These are phyloP conservation scores for Lingula anatina DNA, from an alignment of 2,888 invertebrate genomes.

Conservation along the genomic window DNA sequence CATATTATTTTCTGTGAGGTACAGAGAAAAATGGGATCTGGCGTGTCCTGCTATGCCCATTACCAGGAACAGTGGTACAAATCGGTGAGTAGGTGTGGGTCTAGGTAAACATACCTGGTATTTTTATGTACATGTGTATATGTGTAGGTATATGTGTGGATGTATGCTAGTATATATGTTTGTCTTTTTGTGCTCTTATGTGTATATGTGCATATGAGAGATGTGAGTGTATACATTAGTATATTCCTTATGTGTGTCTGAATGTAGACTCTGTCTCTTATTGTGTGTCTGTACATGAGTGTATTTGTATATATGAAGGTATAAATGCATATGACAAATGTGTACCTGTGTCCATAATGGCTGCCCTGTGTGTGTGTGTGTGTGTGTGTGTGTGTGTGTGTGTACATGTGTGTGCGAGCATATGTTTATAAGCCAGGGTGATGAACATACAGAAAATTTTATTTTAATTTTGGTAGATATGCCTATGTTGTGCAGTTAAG, in stretches of 20 bases:
- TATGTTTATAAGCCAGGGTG: not conserved
- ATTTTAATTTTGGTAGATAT: not conserved
- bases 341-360: not conserved
- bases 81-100: no score
- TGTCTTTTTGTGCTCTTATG: no score
- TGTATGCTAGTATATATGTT: no score
- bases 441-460: not conserved
- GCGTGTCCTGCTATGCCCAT: no score
- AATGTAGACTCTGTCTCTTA: not conserved
- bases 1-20: no score
- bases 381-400: not conserved
- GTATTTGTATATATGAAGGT: constrained; percentile 1
- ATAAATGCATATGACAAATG: not conserved
- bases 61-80: no score
- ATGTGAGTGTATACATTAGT: not conserved
- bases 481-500: not conserved
- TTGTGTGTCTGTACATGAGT: not conserved
- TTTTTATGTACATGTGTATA: no score
- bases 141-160: no score
- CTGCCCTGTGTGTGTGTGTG: not conserved
- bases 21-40: no score
- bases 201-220: not conserved
- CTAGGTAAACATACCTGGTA: no score
- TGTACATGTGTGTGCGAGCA: not conserved
- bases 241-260: not conserved